A percentile compares a stretch with the other conserved stretches of the same genome.
These are phyloP conservation scores for Agrotis ipsilon DNA, from an alignment of 2,888 invertebrate genomes.

Conservation along the genomic window DNA sequence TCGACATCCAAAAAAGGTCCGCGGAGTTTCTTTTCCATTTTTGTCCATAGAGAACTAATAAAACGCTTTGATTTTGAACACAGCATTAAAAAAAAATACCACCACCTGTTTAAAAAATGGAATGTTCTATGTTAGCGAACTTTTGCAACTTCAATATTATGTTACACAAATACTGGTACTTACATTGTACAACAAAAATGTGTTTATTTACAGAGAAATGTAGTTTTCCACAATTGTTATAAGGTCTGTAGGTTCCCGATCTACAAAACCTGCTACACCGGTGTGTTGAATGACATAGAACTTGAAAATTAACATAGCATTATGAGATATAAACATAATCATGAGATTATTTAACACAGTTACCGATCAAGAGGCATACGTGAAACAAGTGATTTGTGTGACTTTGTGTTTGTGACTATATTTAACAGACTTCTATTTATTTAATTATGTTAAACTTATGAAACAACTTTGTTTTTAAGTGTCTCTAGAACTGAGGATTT, in stretches of 20 bases:
- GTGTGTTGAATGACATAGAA: constrained; percentile 83
- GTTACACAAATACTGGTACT: too few relatives aligned
- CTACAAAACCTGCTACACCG: constrained; percentile 75
- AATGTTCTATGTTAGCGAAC: neutral
- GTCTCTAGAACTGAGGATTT: constrained; percentile 13
- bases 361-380: constrained; percentile 65
- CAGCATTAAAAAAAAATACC: too few relatives aligned
- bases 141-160: neutral
- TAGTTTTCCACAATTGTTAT: constrained; percentile 21
- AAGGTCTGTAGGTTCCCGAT: constrained; percentile 55
- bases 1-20: neutral
- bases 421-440: too few relatives aligned
- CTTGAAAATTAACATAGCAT: constrained; percentile 87
- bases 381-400: constrained; percentile 53
- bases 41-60: too few relatives aligned
- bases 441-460: neutral
- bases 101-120: neutral
- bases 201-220: neutral
- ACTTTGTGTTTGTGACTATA: constrained; percentile 1
- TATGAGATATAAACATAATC: constrained; percentile 78
- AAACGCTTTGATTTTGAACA: too few relatives aligned
- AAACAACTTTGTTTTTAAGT: constrained; percentile 9
- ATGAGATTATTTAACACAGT: constrained; percentile 75
- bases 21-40: too few relatives aligned
- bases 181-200: neutral